Evolutionary conservation across 2,888 invertebrate species (phyloP).

Genomic region (Temnothorax rugatulus): DNA sequence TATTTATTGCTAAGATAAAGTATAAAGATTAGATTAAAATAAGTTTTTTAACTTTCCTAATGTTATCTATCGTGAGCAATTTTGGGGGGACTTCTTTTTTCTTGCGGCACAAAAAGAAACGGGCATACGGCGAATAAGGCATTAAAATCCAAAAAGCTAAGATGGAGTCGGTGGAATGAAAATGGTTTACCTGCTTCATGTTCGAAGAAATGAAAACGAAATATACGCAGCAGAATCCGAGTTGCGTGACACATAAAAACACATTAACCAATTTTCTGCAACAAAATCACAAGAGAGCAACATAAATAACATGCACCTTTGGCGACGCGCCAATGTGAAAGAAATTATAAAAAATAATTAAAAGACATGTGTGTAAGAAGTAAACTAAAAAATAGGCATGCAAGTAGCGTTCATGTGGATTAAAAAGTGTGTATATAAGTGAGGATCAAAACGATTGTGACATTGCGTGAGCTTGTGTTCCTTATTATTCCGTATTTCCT

Average conservation of each 20-base stretch:
- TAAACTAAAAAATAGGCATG: conserved; percentile 15
- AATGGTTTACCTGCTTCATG: conserved; percentile 90
- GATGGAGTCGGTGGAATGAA: conserved; percentile 1
- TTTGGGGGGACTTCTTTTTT: not conserved
- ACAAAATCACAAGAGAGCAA: conserved; percentile 66
- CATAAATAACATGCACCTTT: conserved; percentile 56
- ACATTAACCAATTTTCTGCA: conserved; percentile 90
- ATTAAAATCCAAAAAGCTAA: not conserved
- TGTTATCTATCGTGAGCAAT: conserved; percentile 7
- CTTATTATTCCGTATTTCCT: conserved; percentile 17
- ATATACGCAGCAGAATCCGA: conserved; percentile 99
- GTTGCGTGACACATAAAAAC: conserved; percentile 97
- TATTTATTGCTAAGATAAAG: not conserved
- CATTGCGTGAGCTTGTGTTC: not conserved
- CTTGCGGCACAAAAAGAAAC: not conserved
- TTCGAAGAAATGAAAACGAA: conserved; percentile 97
- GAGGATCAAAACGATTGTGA: not conserved
- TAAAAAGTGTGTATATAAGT: not conserved
- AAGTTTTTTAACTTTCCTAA: not conserved
- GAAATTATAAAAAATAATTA: conserved; percentile 36
- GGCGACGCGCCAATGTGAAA: not conserved
- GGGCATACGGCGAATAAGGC: not conserved
- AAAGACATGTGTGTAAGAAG: conserved; percentile 21
- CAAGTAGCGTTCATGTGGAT: not conserved
- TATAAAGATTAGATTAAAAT: not conserved